Base-by-base conservation (phyloP, 2,113 vertebrate genomes). In the Aegotheles bennettii region DNA sequence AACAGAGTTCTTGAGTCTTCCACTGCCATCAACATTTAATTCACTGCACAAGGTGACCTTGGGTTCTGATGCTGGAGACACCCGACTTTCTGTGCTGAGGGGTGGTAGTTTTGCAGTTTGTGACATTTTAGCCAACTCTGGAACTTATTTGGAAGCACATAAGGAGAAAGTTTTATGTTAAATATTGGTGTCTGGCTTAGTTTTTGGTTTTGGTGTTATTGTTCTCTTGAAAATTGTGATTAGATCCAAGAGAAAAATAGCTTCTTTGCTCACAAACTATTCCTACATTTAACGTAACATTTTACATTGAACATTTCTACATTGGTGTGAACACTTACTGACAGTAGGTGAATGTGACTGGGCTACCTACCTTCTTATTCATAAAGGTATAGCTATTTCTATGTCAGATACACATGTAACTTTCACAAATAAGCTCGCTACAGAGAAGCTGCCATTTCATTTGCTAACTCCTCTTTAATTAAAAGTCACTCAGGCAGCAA, bases 21-120 rank as follows among this genome's bases (percentile, higher is more conserved):
- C 14, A 11, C 60, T 36, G 45, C 19, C 60, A 9, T 9, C 33
- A 48, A 1, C 5, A 0, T 4, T 20, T 25, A 7, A 42, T 9
- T 38, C 60, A 2, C 4, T 3, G 17, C 0, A 3, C 71, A 28
- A 76, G 79, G 86, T 73, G 79, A 80, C 28, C 47, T 38, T 31
- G 38, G 8, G 3, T 16, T 33, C 13, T 4, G 2, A 1, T 4
- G 28, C 59, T 50, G 73, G 7, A 16, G 5, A 24, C 33, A 9
- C 69, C 36, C 4, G 25, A 0, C 2, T 48, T 57, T 3, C 43
- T 36, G 0, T 16, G 10, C 2, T 1, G 14, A 38, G 45, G 35
- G 29, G 4, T 19, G 77, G 29, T 12, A 7, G 0, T 8, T 67
- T 73, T 1, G 16, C 31, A 10, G 4, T 36, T 33, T 11, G 29